These are phyloP conservation scores for Cataglyphis cursor DNA, from an alignment of 2,888 invertebrate species.

Conservation along the genomic window DNA sequence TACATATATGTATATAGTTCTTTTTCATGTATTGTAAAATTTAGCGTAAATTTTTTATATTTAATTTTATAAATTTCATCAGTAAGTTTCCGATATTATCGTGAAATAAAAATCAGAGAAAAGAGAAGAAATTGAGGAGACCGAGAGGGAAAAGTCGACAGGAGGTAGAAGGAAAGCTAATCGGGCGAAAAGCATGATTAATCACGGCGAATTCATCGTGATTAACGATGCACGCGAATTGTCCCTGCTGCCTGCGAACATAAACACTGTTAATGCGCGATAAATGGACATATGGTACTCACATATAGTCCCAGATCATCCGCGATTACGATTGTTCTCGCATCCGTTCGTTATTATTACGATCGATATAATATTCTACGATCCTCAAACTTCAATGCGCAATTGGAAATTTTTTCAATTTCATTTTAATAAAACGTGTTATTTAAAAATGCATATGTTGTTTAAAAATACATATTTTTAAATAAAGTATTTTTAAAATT, in stretches of 20 bases:
- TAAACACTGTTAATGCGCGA: conserved; percentile 79
- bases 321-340: conserved; percentile 55
- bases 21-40: neutral
- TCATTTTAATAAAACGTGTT: neutral
- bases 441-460: neutral
- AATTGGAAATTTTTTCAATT: neutral
- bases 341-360: conserved; percentile 24
- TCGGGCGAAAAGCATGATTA: conserved; percentile 84
- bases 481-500: neutral
- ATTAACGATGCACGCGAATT: conserved; percentile 79
- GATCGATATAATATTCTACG: conserved; percentile 39
- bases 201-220: conserved; percentile 83
- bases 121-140: conserved; percentile 7
- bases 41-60: neutral
- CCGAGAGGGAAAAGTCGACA: conserved; percentile 32
- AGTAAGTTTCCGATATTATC: neutral
- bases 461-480: neutral
- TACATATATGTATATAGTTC: neutral
- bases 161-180: conserved; percentile 75
- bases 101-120: conserved; percentile 12
- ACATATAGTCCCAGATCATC: conserved; percentile 58
- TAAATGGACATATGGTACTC: conserved; percentile 71
- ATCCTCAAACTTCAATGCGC: neutral
- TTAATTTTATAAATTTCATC: neutral
- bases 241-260: conserved; percentile 70